These are phyloP conservation scores for Phaethornis superciliosus DNA, from an alignment of 2,113 vertebrate genomes.

Conservation along the genomic window DNA sequence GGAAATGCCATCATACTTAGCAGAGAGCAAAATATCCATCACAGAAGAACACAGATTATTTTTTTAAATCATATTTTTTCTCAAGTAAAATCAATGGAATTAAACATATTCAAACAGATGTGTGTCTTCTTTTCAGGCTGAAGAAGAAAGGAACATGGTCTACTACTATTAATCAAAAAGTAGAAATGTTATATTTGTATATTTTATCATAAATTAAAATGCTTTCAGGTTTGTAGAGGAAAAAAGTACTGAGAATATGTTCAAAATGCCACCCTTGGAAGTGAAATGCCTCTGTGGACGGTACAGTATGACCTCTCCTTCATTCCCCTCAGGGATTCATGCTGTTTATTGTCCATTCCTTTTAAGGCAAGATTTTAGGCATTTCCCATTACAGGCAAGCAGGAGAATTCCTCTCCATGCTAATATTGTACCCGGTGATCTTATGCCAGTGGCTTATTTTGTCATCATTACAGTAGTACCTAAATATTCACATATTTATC, in stretches of 20 bases:
- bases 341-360: slow-evolving; percentile 35
- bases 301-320: neutral
- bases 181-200: neutral
- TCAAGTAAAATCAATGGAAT: neutral
- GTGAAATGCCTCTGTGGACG: neutral
- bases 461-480: neutral
- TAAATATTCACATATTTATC: slow-evolving; percentile 13
- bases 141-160: neutral
- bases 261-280: slow-evolving; percentile 26
- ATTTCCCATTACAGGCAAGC: slow-evolving; percentile 42
- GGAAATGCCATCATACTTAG: neutral
- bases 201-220: neutral
- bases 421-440: neutral
- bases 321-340: slow-evolving; percentile 27
- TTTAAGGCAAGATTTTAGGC: slow-evolving; percentile 58
- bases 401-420: slow-evolving; percentile 43
- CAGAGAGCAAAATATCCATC: neutral
- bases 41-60: neutral
- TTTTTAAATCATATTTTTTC: neutral
- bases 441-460: slow-evolving; percentile 21
- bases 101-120: neutral
- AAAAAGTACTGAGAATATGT: neutral
- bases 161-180: neutral
- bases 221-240: neutral
- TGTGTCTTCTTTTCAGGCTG: neutral